phyloP scores from a whole-genome alignment of 2,113 vertebrate genomes.

The Pygathrix nemaeus region DNA sequence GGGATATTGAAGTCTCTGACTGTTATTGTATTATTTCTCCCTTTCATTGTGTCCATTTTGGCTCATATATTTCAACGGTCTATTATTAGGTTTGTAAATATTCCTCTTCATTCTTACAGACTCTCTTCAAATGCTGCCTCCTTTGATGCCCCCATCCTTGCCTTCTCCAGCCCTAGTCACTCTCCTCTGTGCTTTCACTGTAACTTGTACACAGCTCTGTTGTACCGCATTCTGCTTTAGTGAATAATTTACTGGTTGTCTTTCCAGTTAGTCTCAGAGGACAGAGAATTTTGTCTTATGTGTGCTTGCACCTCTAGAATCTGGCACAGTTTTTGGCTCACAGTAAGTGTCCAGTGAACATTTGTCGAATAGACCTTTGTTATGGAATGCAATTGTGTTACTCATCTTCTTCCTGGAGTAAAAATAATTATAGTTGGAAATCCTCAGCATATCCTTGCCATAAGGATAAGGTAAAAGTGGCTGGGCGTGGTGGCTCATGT shows the following conservation, averaged over 20 bases:
- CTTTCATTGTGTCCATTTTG: background rate
- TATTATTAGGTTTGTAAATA: background rate
- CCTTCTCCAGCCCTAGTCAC: background rate
- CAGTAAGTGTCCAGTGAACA: background rate
- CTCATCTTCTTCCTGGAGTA: background rate
- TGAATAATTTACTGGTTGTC: background rate
- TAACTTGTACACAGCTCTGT: background rate
- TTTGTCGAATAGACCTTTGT: background rate
- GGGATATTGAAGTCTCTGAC: background rate
- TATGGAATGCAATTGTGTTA: background rate
- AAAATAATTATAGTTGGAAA: background rate
- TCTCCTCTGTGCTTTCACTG: background rate
- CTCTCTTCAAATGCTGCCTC: background rate
- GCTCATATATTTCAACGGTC: background rate
- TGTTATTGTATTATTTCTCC: background rate
- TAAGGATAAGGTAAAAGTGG: background rate
- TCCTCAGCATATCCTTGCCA: background rate
- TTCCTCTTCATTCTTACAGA: background rate
- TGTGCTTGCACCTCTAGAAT: background rate
- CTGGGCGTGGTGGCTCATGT: too few species aligned
- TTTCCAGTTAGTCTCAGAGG: background rate
- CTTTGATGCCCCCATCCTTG: background rate
- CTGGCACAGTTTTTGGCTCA: background rate
- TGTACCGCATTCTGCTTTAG: background rate
- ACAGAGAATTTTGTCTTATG: background rate